These are phyloP conservation scores for Bombus turneri DNA, from an alignment of 1,140 invertebrate species.

Conservation along the genomic window DNA sequence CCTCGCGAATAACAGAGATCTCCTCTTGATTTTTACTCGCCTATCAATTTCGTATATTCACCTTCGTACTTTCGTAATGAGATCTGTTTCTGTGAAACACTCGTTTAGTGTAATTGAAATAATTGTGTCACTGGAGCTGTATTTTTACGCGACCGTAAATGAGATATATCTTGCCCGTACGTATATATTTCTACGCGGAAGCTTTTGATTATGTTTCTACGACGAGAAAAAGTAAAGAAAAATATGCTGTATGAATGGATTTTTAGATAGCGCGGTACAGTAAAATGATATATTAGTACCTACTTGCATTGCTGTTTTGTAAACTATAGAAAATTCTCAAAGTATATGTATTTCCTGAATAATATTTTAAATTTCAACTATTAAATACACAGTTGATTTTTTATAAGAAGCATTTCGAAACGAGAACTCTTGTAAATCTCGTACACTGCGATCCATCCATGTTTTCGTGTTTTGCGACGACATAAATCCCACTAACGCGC, in stretches of 20 bases:
- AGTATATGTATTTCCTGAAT: not conserved
- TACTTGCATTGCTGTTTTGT: not conserved
- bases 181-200: conserved; percentile 4
- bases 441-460: too few relatives aligned
- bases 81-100: not conserved
- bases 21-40: not conserved
- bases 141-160: not conserved
- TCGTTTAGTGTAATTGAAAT: conserved; percentile 6
- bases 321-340: too few relatives aligned
- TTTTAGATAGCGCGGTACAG: not conserved
- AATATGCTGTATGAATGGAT: not conserved
- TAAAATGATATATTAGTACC: not conserved
- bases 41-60: not conserved
- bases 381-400: too few relatives aligned
- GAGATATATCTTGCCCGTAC: not conserved
- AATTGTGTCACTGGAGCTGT: not conserved
- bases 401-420: too few relatives aligned
- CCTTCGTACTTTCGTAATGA: not conserved
- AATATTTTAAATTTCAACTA: too few relatives aligned
- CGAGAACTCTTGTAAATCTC: too few relatives aligned
- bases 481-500: too few relatives aligned
- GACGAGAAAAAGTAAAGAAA: not conserved
- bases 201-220: not conserved
- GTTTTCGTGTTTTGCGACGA: too few relatives aligned
- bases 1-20: too few relatives aligned